A percentile compares a stretch with the other conserved stretches of the same genome.
Evolutionary conservation across 2,888 invertebrate genomes (phyloP).

Genomic region (Spilarctia lutea): DNA sequence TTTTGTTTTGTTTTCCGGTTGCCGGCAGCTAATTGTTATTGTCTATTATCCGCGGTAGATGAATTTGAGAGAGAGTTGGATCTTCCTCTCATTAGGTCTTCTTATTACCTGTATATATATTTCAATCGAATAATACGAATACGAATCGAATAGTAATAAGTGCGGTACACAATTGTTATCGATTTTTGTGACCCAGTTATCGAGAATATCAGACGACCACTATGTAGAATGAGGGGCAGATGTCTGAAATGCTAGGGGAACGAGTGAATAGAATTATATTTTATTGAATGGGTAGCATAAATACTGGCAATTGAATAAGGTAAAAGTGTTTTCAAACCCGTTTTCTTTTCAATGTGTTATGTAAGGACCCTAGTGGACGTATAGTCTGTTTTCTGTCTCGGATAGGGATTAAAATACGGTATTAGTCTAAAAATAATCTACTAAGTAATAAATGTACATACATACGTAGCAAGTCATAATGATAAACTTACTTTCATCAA

Average conservation of each 20-base stretch:
- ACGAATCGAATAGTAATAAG: no score
- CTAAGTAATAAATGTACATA: no score
- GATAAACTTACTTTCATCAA: no score
- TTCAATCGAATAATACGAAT: slow-evolving; percentile 16
- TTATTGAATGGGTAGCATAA: neutral
- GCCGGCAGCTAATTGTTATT: no score
- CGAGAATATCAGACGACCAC: slow-evolving; percentile 16
- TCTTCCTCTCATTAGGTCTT: no score
- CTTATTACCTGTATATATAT: neutral
- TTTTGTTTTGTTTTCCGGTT: no score
- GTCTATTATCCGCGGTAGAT: no score
- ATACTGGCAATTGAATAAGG: neutral
- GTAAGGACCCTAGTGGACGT: neutral
- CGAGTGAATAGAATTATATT: neutral
- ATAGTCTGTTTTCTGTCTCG: neutral
- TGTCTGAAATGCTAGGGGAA: slow-evolving; percentile 5
- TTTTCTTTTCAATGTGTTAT: neutral
- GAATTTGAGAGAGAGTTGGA: no score
- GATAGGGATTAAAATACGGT: neutral
- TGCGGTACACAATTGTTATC: slow-evolving; percentile 25
- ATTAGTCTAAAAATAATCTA: neutral
- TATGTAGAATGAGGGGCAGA: slow-evolving; percentile 7
- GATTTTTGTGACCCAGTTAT: slow-evolving; percentile 47
- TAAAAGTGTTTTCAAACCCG: neutral
- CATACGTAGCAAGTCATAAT: no score